Evolutionary conservation across 2,113 vertebrate species (phyloP).

Genomic region (Laticauda colubrina): DNA sequence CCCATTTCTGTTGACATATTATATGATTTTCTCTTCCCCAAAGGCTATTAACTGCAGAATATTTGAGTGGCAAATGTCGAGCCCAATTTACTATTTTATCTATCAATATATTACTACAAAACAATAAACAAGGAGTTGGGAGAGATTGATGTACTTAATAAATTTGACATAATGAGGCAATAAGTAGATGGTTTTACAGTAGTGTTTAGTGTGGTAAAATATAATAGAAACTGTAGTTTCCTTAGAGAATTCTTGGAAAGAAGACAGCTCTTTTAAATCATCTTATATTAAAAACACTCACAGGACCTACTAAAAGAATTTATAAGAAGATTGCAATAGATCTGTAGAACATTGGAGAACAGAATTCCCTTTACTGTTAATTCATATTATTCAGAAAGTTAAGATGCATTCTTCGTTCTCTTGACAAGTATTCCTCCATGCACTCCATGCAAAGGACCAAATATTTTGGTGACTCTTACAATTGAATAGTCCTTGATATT

Average conservation of each 20-base stretch:
- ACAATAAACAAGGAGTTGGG: not conserved
- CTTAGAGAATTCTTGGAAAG: not conserved
- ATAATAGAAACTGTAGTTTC: not conserved
- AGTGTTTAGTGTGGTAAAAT: not conserved
- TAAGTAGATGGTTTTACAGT: not conserved
- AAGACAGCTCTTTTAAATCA: not conserved
- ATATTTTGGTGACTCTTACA: not conserved
- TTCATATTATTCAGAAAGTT: not conserved
- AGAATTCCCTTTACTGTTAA: not conserved
- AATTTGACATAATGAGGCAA: not conserved
- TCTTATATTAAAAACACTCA: not conserved
- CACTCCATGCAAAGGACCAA: not conserved
- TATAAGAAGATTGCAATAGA: not conserved
- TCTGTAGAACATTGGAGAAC: not conserved
- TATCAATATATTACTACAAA: not conserved
- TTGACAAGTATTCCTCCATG: not conserved
- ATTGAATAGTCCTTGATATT: not conserved
- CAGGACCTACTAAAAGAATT: not conserved
- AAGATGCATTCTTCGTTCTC: not conserved
- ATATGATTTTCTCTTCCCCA: conserved; percentile 5
- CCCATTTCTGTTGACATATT: not conserved
- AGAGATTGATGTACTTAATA: not conserved
- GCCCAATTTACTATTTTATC: not conserved
- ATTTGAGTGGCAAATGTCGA: not conserved
- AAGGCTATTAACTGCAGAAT: not conserved